phyloP scores from a whole-genome alignment of 1,140 invertebrate species.

The Cecropterus lyciades region DNA sequence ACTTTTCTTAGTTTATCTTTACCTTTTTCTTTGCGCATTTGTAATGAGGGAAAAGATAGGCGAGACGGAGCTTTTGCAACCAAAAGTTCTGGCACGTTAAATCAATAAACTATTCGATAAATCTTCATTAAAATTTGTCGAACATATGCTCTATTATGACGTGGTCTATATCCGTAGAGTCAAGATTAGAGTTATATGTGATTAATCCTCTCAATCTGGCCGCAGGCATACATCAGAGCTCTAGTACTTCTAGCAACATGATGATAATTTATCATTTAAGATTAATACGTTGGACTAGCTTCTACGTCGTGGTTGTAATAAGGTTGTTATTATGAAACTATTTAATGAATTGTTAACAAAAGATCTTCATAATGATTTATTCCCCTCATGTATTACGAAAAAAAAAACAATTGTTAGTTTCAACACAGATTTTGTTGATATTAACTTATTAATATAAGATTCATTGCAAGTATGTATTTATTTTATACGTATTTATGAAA shows the following conservation, averaged over 20 bases:
- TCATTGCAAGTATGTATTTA: too few relatives aligned
- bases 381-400: too few relatives aligned
- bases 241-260: slow-evolving; percentile 4
- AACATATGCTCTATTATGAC: not conserved
- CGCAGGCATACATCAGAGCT: slow-evolving; percentile 9
- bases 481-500: too few relatives aligned
- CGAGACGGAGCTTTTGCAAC: too few relatives aligned
- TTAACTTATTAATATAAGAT: too few relatives aligned
- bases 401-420: too few relatives aligned
- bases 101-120: not conserved
- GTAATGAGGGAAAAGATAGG: too few relatives aligned
- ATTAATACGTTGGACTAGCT: slow-evolving; percentile 13
- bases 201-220: slow-evolving; percentile 11
- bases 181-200: not conserved
- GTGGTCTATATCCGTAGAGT: not conserved
- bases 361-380: not conserved
- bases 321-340: not conserved
- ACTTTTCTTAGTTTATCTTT: too few relatives aligned
- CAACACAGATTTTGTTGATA: too few relatives aligned
- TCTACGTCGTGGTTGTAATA: not conserved
- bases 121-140: slow-evolving; percentile 1
- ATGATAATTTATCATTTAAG: slow-evolving; percentile 10
- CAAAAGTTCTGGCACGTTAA: too few relatives aligned
- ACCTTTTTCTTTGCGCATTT: too few relatives aligned
- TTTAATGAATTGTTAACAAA: not conserved